Evolutionary conservation across 2,888 invertebrate genomes (phyloP).

Genomic region (Conchocele bisecta): DNA sequence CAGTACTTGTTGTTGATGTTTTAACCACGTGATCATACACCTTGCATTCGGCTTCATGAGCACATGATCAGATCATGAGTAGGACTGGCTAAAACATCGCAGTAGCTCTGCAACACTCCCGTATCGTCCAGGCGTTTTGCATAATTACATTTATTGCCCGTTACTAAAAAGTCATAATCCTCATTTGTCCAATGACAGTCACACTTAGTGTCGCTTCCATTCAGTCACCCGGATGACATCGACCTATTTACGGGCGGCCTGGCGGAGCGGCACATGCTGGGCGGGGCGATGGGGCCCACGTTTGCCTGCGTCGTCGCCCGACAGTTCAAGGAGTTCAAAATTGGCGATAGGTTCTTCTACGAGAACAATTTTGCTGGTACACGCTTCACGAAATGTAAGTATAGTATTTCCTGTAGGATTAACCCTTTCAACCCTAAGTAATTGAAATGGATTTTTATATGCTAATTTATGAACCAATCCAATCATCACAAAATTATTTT

Average conservation of each 20-base stretch:
- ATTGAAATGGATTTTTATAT: too few relatives aligned
- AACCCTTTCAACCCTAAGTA: too few relatives aligned
- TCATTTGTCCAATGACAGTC: background rate
- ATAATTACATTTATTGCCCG: background rate
- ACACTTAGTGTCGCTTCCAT: background rate
- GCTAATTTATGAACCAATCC: background rate
- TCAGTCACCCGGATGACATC: conserved; percentile 89
- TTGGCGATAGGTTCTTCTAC: conserved; percentile 94
- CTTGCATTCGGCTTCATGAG: too few relatives aligned
- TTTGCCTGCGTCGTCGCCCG: conserved; percentile 92
- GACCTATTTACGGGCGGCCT: conserved; percentile 94
- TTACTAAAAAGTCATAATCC: background rate
- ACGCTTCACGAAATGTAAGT: conserved; percentile 33
- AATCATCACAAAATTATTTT: background rate
- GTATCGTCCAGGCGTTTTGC: background rate
- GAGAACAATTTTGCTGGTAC: conserved; percentile 83
- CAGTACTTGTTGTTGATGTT: too few relatives aligned
- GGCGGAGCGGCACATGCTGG: conserved; percentile 89
- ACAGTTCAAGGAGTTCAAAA: conserved; percentile 91
- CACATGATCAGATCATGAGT: too few relatives aligned
- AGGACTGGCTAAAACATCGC: too few relatives aligned
- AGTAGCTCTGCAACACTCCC: too few relatives aligned
- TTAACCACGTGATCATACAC: too few relatives aligned
- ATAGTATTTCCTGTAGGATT: background rate
- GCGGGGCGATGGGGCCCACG: conserved; percentile 92